phyloP scores from a whole-genome alignment of 2,888 invertebrate species.

The Saturnia pavonia region DNA sequence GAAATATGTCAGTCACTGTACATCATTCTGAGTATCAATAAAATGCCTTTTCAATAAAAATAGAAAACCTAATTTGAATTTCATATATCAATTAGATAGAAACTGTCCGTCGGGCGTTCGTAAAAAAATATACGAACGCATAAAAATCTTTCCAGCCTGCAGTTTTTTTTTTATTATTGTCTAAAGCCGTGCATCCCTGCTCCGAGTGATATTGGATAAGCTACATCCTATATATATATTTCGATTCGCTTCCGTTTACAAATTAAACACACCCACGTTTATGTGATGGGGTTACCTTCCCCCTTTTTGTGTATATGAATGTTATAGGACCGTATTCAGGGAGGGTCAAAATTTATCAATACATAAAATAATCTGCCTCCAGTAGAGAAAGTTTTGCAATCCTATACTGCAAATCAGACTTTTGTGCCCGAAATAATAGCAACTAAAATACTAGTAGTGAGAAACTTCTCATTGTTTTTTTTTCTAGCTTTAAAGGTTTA shows the following conservation, averaged over 20 bases:
- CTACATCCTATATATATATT: slow-evolving; percentile 54
- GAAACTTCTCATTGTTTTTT: not conserved
- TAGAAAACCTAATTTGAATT: not conserved
- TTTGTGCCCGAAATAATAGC: not conserved
- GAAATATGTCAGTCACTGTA: not conserved
- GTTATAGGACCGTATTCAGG: slow-evolving; percentile 15
- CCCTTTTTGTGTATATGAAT: slow-evolving; percentile 27
- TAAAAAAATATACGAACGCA: slow-evolving; percentile 55
- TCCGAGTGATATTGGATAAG: slow-evolving; percentile 54
- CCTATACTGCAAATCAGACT: not conserved
- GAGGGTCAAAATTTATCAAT: slow-evolving; percentile 11
- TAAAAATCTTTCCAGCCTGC: slow-evolving; percentile 48
- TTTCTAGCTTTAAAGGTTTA: not conserved
- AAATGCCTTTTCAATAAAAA: not conserved
- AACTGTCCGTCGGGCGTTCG: slow-evolving; percentile 40
- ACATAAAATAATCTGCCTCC: not conserved
- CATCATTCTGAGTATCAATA: not conserved
- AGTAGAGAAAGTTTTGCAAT: not conserved
- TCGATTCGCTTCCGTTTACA: slow-evolving; percentile 68
- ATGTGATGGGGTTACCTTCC: slow-evolving; percentile 40
- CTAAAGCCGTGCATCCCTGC: slow-evolving; percentile 48
- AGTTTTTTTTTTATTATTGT: slow-evolving; percentile 34
- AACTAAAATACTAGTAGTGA: not conserved
- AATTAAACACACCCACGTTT: slow-evolving; percentile 69
- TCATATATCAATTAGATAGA: slow-evolving; percentile 28